Evolutionary conservation across 2,113 vertebrate genomes (phyloP), one percentile per base, ranked within the genome.

Genomic region (Leptodactylus fuscus): DNA sequence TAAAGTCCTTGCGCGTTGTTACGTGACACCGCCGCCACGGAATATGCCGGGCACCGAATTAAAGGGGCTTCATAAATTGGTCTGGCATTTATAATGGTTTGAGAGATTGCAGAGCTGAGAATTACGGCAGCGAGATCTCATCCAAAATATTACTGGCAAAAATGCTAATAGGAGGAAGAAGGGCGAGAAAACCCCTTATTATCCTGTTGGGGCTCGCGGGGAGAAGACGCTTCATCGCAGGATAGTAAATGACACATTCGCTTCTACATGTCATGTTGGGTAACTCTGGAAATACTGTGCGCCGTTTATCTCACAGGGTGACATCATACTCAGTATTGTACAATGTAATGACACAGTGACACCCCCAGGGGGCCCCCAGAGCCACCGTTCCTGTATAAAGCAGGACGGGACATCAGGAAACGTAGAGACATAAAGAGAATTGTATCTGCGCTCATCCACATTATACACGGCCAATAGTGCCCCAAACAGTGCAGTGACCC

Each of bases 11-110:
- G 15, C 10, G 58, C 5, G 69, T 46, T 46, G 36, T 44, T 83
- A 32, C 22, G 49, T 58, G 81, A 82, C 67, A 82, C 67, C 67
- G 32, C 67, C 29, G 10, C 34, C 16, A 51, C 36, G 81, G 67
- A 32, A n/a, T 18, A 27, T 36, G 71, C 65, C 9, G 29, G 67
- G 3, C 49, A 22, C 71, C 32, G 16, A 69, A 69, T 69, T 69
- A 38, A 38, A 69, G 65, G 65, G 65, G 32, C 18, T 69, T 22
- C 15, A 69, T 82, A 82, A 70, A 82, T 82, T 70, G 65, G 81
- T 82, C 53, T 71, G 81, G 67, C 81, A 82, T 82, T 82, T 82
- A 69, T 69, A 70, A 51, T 32, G 48, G 29, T 38, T 49, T 36
- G 36, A 32, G n/a, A 48, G 49, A 41, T 81, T 29, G n/a, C 48